Evolutionary conservation across 2,797 vertebrate genomes (phyloP).

Genomic region (Austrolebias charrua): DNA sequence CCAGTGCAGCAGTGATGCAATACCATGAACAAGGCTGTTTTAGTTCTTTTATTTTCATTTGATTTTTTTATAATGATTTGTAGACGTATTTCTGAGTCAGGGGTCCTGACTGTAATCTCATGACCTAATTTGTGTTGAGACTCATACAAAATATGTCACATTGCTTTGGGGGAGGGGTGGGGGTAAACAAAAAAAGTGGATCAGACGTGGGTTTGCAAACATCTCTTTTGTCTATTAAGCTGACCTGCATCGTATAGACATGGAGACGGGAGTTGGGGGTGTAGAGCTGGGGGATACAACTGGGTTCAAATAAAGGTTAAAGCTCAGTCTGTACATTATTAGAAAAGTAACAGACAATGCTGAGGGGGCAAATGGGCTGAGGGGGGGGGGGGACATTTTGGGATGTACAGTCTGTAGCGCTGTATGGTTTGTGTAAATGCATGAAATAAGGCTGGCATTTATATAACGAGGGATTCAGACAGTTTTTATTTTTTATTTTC

Average conservation of each 20-base stretch:
- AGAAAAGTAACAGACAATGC: conserved; percentile 33
- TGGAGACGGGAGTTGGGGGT: conserved; percentile 9
- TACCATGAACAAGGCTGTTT: no score
- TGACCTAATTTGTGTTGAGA: conserved; percentile 9
- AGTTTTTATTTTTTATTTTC: conserved; percentile 6
- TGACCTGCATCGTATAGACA: conserved; percentile 43
- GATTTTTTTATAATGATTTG: no score
- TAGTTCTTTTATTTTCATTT: no score
- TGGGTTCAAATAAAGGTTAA: conserved; percentile 59
- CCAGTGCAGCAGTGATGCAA: no score
- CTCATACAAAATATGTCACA: conserved; percentile 12
- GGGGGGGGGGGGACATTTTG: background rate
- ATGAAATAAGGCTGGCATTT: conserved; percentile 6
- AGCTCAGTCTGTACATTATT: conserved; percentile 48
- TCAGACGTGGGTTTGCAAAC: conserved; percentile 6
- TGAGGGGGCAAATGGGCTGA: background rate
- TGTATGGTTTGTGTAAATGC: background rate
- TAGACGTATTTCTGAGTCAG: background rate
- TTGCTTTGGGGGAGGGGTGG: conserved; percentile 20
- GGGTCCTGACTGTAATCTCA: conserved; percentile 1
- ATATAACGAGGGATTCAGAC: conserved; percentile 7
- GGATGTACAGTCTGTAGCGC: background rate
- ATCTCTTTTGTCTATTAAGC: conserved; percentile 53
- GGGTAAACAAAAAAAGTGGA: conserved; percentile 34
- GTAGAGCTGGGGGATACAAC: conserved; percentile 5